Evolutionary conservation across 2,888 invertebrate genomes (phyloP), one percentile per base, ranked within the genome.

Genomic region (Phania funesta): DNA sequence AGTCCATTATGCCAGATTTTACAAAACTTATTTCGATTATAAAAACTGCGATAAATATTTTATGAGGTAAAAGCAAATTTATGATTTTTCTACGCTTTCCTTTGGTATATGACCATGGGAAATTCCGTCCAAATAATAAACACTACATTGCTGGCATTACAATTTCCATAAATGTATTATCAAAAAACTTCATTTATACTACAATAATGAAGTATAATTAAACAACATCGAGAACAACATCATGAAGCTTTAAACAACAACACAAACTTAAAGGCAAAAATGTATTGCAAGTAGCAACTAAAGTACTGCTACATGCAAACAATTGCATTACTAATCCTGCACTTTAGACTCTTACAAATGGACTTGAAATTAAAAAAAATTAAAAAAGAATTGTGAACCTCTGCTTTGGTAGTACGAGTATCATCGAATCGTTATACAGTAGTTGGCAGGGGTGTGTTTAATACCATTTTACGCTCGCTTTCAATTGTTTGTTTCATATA

Each of bases 391-490:
- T 60, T 60, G 29, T 16, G 38, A 41, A 62, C 16, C 26, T 38
- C 41, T 58, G 60, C 24, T 20, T 26, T 44, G 18, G 1, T 6
- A 44, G 16, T 7, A 16, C 29, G 29, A 6, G 7, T 6, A 29
- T 6, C 7, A 29, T 29, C 7, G 41, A 41, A 68, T 13, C 24
- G 9, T 8, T 38, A 35, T 38, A 48, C 50, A 64, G 46, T 68
- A 70, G 60, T 74, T 26, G 56, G 35, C 20, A 44, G 68, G 70
- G 64, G 64, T 75, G 74, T 68, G 60, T 54, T 44, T 75, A 70
- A 64, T 58, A 80, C 35, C 35, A 75, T 80, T 70, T 80, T 60
- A 76, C 75, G 80, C 75, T 76, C 64, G 65, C 52, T 76, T 75
- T 75, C 50, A 58, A 71, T 71, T 80, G 50, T 65, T 71, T 35